Conservation (phyloP, 2,797 vertebrate species). For the Micropoecilia bifurca region DNA sequence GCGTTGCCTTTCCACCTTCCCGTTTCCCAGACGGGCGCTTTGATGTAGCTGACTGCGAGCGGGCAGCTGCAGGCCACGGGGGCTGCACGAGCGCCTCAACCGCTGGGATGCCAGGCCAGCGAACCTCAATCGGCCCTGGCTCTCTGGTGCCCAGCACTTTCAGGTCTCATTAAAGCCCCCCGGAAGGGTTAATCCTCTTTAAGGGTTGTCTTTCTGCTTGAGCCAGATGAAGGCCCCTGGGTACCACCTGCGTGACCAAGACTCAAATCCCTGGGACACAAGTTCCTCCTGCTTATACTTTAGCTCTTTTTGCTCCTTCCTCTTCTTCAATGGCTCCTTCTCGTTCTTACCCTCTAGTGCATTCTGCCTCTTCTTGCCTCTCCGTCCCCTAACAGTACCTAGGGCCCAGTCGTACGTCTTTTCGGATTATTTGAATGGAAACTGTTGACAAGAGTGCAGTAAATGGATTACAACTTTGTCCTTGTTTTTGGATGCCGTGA, state of each 20-base stretch:
- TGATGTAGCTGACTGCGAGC: constrained; percentile 91
- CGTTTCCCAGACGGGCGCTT: constrained; percentile 86
- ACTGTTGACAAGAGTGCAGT: constrained; percentile 79
- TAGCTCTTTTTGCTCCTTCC: constrained; percentile 40
- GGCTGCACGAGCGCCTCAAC: constrained; percentile 60
- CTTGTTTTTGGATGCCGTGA: constrained; percentile 75
- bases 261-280: constrained; percentile 76
- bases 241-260: constrained; percentile 84
- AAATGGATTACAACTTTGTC: constrained; percentile 85
- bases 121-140: constrained; percentile 73
- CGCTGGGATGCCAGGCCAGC: constrained; percentile 70
- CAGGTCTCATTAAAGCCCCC: constrained; percentile 92
- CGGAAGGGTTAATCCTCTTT: constrained; percentile 94
- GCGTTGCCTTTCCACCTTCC: constrained; percentile 42
- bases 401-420: constrained; percentile 73
- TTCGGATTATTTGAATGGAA: constrained; percentile 79
- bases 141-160: constrained; percentile 82
- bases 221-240: constrained; percentile 75
- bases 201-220: constrained; percentile 88
- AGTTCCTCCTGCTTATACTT: constrained; percentile 64
- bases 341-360: constrained; percentile 45
- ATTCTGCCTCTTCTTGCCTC: constrained; percentile 51
- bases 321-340: constrained; percentile 28
- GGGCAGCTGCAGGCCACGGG: constrained; percentile 83
- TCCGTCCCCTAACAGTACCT: constrained; percentile 73